These are phyloP conservation scores for Alfaro cultratus DNA, from an alignment of 2,797 vertebrate genomes.

Conservation along the genomic window DNA sequence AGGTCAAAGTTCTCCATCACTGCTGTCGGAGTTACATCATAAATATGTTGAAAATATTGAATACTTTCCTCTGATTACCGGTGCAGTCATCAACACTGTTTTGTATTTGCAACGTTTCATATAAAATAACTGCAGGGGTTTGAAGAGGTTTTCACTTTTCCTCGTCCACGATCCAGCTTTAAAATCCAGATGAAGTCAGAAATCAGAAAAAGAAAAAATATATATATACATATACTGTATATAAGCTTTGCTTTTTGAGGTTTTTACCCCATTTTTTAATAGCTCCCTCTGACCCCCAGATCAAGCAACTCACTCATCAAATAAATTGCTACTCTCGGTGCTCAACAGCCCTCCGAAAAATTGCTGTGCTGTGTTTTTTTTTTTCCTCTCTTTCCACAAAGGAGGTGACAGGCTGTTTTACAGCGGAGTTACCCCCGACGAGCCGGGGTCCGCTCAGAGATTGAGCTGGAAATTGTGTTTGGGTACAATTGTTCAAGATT, in stretches of 20 bases:
- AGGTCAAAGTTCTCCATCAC: neutral
- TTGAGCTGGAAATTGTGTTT: constrained; percentile 61
- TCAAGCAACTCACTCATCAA: constrained; percentile 59
- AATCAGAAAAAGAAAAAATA: constrained; percentile 2
- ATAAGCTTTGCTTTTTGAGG: constrained; percentile 5
- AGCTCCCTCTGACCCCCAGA: constrained; percentile 41
- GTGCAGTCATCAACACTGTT: neutral
- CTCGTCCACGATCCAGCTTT: neutral
- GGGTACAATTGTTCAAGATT: constrained; percentile 47
- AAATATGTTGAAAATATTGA: neutral
- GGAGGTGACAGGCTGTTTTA: constrained; percentile 32
- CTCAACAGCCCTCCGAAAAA: constrained; percentile 33
- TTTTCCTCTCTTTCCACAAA: constrained; percentile 2
- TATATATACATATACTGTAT: no score
- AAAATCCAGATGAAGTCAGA: neutral
- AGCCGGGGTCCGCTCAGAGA: constrained; percentile 32
- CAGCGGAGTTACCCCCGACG: constrained; percentile 24
- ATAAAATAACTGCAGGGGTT: neutral
- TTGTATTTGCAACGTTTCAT: neutral
- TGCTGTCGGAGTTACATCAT: neutral
- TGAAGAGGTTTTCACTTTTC: neutral
- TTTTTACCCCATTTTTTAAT: constrained; percentile 37
- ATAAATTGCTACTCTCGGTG: constrained; percentile 48
- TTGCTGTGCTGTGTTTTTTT: constrained; percentile 36
- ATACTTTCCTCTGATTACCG: neutral